These are phyloP conservation scores for Mactra quadrangularis DNA, from an alignment of 1,140 invertebrate genomes.

Conservation along the genomic window DNA sequence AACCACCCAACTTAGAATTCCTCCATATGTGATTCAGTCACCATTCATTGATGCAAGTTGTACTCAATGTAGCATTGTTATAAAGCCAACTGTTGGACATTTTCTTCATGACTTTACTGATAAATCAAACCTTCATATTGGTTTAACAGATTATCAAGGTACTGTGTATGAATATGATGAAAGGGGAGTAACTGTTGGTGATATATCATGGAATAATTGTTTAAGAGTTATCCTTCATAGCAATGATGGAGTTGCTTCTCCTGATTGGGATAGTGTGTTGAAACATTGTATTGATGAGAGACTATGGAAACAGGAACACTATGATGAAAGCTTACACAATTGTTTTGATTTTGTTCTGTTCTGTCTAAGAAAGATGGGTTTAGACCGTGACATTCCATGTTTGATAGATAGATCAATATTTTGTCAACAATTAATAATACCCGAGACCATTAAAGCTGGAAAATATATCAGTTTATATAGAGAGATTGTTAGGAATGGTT, in stretches of 20 bases:
- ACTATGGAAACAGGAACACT: conserved; percentile 11
- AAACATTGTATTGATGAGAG: neutral
- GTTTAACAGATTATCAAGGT: conserved; percentile 45
- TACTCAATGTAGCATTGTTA: conserved; percentile 42
- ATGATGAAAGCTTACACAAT: conserved; percentile 39
- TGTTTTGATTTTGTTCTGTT: conserved; percentile 50
- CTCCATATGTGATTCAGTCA: conserved; percentile 29
- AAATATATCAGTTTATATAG: conserved; percentile 53
- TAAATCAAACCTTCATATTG: conserved; percentile 52
- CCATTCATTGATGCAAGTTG: conserved; percentile 27
- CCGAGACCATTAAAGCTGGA: conserved; percentile 26
- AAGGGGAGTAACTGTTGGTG: conserved; percentile 32
- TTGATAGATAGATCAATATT: conserved; percentile 33
- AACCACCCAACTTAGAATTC: conserved; percentile 35
- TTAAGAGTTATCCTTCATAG: conserved; percentile 7
- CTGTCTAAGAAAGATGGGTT: conserved; percentile 14
- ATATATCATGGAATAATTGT: conserved; percentile 35
- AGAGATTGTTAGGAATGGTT: neutral
- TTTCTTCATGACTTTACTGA: conserved; percentile 39
- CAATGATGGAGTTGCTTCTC: neutral
- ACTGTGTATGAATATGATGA: conserved; percentile 53
- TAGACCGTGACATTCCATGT: conserved; percentile 10
- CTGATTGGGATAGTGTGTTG: conserved; percentile 13
- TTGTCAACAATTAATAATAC: conserved; percentile 43
- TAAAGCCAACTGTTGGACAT: conserved; percentile 49